These are phyloP conservation scores for Mythimna pallens DNA, from an alignment of 2,888 invertebrate species.

Conservation along the genomic window DNA sequence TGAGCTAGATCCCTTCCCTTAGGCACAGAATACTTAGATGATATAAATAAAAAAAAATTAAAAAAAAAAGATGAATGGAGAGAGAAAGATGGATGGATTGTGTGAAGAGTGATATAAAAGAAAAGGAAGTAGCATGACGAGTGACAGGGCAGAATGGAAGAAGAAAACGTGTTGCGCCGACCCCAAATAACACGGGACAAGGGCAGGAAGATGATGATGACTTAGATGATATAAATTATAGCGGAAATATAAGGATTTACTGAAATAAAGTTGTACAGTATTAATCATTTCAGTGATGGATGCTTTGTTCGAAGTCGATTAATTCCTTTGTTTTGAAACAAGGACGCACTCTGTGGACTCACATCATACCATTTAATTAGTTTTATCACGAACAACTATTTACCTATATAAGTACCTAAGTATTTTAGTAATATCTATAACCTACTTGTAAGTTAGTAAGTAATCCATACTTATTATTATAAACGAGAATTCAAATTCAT, in stretches of 20 bases:
- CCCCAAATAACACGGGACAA: no score
- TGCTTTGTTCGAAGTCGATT: constrained; percentile 38
- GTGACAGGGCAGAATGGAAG: no score
- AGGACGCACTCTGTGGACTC: constrained; percentile 24
- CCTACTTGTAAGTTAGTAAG: background rate
- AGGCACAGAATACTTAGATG: background rate
- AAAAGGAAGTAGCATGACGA: no score
- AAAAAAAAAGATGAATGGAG: no score
- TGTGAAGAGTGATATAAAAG: no score
- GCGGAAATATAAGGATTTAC: constrained; percentile 32
- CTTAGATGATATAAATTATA: constrained; percentile 8
- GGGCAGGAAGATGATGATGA: no score
- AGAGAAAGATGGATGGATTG: no score
- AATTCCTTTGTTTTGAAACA: constrained; percentile 49
- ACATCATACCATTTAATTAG: constrained; percentile 22
- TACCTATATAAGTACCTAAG: background rate
- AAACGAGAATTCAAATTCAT: no score
- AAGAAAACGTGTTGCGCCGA: no score
- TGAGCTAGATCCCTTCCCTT: background rate
- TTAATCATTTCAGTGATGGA: constrained; percentile 13
- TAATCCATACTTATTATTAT: background rate
- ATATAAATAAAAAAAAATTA: no score
- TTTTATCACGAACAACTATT: constrained; percentile 29
- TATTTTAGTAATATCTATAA: background rate
- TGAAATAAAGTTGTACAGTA: constrained; percentile 8